phyloP scores from a whole-genome alignment of 2,113 vertebrate genomes.

The Calidris pygmaea region DNA sequence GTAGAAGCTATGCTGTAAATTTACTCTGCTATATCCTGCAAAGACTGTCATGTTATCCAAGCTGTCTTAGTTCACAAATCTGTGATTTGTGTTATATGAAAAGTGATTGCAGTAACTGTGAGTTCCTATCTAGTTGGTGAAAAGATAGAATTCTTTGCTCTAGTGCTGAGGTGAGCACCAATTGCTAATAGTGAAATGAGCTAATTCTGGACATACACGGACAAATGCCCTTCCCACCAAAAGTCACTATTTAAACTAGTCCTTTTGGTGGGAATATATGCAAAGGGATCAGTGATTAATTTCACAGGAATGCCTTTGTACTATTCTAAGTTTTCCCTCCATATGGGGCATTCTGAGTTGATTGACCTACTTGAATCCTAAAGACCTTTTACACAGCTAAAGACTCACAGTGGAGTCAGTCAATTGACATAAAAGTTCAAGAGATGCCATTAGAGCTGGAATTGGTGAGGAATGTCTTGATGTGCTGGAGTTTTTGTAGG shows the following conservation, averaged over 20 bases:
- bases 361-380: not conserved
- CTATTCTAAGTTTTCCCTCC: not conserved
- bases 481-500: not conserved
- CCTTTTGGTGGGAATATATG: not conserved
- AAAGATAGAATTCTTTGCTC: not conserved
- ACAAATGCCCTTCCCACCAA: not conserved
- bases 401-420: not conserved
- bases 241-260: not conserved
- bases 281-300: not conserved
- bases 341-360: not conserved
- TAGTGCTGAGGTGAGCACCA: not conserved
- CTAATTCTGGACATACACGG: not conserved
- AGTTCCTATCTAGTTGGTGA: not conserved
- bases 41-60: not conserved
- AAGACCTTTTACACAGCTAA: not conserved
- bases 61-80: not conserved
- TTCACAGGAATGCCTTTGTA: not conserved
- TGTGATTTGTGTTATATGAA: not conserved
- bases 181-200: not conserved
- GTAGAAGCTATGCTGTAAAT: not conserved
- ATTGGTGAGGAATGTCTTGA: not conserved
- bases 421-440: not conserved
- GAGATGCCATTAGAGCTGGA: not conserved
- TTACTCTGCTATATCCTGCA: not conserved
- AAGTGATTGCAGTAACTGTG: not conserved